Evolutionary conservation across 2,113 vertebrate genomes (phyloP).

Genomic region (Cochlearius cochlearius): DNA sequence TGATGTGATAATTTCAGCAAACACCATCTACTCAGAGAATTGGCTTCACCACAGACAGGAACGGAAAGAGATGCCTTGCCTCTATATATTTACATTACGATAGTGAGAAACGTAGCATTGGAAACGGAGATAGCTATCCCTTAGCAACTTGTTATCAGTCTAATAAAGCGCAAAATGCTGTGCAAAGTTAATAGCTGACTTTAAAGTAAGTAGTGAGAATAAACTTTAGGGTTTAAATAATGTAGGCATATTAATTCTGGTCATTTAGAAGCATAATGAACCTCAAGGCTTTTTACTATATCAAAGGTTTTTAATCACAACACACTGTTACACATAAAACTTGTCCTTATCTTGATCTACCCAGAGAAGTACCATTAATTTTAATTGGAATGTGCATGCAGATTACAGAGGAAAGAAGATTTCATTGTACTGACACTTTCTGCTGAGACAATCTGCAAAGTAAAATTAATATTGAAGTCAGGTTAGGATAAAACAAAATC

Average conservation of each 20-base stretch:
- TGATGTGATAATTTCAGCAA: not conserved
- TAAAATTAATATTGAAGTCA: not conserved
- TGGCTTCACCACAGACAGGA: not conserved
- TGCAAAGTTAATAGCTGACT: not conserved
- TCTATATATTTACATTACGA: not conserved
- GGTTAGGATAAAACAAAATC: not conserved
- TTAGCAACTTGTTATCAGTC: not conserved
- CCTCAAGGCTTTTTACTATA: not conserved
- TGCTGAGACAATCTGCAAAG: constrained; percentile 31
- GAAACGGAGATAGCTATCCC: not conserved
- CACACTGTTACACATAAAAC: not conserved
- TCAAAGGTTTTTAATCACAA: not conserved
- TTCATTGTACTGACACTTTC: not conserved
- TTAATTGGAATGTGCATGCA: not conserved
- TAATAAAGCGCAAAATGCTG: not conserved
- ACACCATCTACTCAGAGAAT: not conserved
- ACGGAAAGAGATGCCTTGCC: not conserved
- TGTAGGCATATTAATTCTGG: not conserved
- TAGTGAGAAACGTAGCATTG: not conserved
- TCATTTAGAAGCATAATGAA: not conserved
- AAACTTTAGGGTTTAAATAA: not conserved
- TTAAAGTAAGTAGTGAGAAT: not conserved
- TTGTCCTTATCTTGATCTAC: not conserved
- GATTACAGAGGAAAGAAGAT: not conserved
- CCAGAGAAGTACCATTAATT: not conserved